Percentiles rank a stretch among this genome's conserved stretches.
Conservation (phyloP, 2,797 vertebrate species). For the Neosilurus hyrtlii region DNA sequence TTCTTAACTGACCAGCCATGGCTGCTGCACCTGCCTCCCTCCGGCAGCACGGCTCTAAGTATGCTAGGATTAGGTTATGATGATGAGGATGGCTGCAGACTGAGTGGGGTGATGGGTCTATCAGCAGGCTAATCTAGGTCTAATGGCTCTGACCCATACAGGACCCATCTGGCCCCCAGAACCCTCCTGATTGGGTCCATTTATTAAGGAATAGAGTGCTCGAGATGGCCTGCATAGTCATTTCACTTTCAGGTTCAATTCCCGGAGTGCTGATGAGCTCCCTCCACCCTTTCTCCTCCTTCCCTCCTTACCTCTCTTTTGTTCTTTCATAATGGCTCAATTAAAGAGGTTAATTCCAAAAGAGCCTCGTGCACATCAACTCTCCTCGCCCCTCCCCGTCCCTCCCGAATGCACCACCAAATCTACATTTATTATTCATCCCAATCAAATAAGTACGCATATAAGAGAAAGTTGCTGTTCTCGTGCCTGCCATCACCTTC, state of each 20-base stretch:
- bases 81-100: slow-evolving; percentile 69
- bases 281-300: slow-evolving; percentile 39
- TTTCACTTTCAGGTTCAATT: slow-evolving; percentile 70
- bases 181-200: slow-evolving; percentile 77
- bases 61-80: slow-evolving; percentile 69
- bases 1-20: slow-evolving; percentile 14
- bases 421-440: slow-evolving; percentile 94
- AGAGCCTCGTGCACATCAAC: slow-evolving; percentile 69
- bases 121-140: slow-evolving; percentile 76
- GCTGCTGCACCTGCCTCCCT: slow-evolving; percentile 18
- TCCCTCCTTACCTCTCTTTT: slow-evolving; percentile 63
- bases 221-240: slow-evolving; percentile 67
- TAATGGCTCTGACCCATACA: slow-evolving; percentile 79
- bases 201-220: slow-evolving; percentile 69
- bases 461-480: slow-evolving; percentile 89
- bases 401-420: slow-evolving; percentile 52
- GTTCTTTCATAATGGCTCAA: slow-evolving; percentile 79
- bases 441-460: slow-evolving; percentile 97
- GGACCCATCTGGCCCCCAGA: slow-evolving; percentile 77
- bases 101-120: slow-evolving; percentile 70
- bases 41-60: slow-evolving; percentile 40
- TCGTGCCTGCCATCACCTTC: slow-evolving; percentile 58
- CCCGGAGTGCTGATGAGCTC: slow-evolving; percentile 71
- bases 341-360: slow-evolving; percentile 79
- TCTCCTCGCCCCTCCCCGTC: slow-evolving; percentile 68